Evolutionary conservation across 2,113 vertebrate species (phyloP), one percentile per base, ranked within the genome.

Genomic region (Oophaga pumilio): DNA sequence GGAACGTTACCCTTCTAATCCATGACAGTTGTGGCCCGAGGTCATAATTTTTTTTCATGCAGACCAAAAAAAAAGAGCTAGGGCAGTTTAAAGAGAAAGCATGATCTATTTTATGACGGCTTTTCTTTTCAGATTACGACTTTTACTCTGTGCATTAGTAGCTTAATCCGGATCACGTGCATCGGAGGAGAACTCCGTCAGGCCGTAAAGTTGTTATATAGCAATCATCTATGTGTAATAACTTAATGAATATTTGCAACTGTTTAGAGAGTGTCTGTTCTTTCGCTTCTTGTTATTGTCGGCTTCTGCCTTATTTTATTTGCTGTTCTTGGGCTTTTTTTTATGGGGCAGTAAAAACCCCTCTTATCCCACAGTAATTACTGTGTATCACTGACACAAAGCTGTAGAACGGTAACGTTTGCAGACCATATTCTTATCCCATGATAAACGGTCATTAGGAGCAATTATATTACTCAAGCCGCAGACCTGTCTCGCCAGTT

Each of bases 291-390:
- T 13, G 6, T 49, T 20, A 74, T 15, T 33, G 28, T 49, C 73
- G n/a, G n/a, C n/a, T 76, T 20, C 74, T 57, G 52, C 17, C 24
- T 28, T 57, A 7, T 56, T 10, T 24, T 79, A 79, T 79, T 79
- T 78, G 50, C 76, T 26, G n/a, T 71, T 33, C 28, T 28, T 5
- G 1, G 15, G 12, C 11, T 53, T 15, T 78, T 78, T 78, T 78
- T 78, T 79, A 79, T 79, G 14, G 76, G 3, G 52, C 76, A 79
- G 52, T 79, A 57, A 79, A 43, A 79, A 57, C 13, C n/a, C 50
- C 76, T 53, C 76, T 79, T 17, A 57, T 76, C 73, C 73, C 14
- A 4, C 73, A 18, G 49, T 76, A 76, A 76, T 26, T 4, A 28
- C 52, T 10, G 2, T 59, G n/a, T 79, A 24, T 79, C 53, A 52